Evolutionary conservation across 92 coral and sea anemone species (phyloP).

Genomic region (Siderastrea radians): DNA sequence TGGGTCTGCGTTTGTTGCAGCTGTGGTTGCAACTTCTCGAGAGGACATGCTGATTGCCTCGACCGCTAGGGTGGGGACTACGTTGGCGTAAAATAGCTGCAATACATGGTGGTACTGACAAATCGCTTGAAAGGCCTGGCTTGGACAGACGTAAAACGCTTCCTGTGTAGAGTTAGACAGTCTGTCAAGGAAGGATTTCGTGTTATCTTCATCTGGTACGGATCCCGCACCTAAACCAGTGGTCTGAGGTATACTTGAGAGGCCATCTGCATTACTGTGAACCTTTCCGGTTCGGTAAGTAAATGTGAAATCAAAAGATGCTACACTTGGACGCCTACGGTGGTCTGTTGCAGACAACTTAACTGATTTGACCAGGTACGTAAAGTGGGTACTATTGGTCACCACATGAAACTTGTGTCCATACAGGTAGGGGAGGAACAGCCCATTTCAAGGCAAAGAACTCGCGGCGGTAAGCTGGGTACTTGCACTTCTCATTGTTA

Average conservation of each 20-base stretch:
- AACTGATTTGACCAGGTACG: slow-evolving; percentile 60
- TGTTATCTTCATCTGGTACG: slow-evolving; percentile 15
- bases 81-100: background rate
- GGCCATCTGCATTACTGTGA: slow-evolving; percentile 54
- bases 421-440: slow-evolving; percentile 57
- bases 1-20: background rate
- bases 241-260: slow-evolving; percentile 50
- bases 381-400: slow-evolving; percentile 59
- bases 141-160: slow-evolving; percentile 7
- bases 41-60: slow-evolving; percentile 46
- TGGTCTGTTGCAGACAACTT: slow-evolving; percentile 69
- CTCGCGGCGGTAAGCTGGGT: slow-evolving; percentile 60
- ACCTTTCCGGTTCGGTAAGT: slow-evolving; percentile 60
- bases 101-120: slow-evolving; percentile 28
- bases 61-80: slow-evolving; percentile 39
- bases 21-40: background rate
- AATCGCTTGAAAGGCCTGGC: slow-evolving; percentile 54
- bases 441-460: slow-evolving; percentile 61
- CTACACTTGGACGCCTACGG: slow-evolving; percentile 61
- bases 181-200: slow-evolving; percentile 38
- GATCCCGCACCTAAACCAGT: background rate
- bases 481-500: slow-evolving; percentile 16
- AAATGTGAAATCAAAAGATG: slow-evolving; percentile 63
- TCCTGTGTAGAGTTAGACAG: slow-evolving; percentile 19
- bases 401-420: slow-evolving; percentile 52